Evolutionary conservation across 2,888 invertebrate species (phyloP).

Genomic region (Philonicus albiceps): DNA sequence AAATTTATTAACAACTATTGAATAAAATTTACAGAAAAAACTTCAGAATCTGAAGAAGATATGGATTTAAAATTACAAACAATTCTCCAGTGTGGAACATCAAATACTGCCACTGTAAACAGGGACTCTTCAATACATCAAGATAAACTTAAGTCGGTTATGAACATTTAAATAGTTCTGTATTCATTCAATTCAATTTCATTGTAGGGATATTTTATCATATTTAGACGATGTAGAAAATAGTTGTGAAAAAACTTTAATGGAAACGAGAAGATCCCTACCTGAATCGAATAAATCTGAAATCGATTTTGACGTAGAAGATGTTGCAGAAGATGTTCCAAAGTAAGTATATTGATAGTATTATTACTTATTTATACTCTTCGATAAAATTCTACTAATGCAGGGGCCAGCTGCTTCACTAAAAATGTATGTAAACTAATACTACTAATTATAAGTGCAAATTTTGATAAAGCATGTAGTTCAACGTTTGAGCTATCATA

Average conservation of each 20-base stretch:
- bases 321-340: conserved; percentile 62
- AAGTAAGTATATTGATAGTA: conserved; percentile 55
- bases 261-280: conserved; percentile 60
- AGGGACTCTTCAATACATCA: neutral
- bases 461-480: no score
- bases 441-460: no score
- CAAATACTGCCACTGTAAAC: neutral
- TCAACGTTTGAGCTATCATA: no score
- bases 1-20: neutral
- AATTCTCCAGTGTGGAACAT: neutral
- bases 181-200: neutral
- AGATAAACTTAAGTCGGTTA: conserved; percentile 48
- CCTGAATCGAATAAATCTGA: conserved; percentile 61
- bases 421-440: no score
- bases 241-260: conserved; percentile 61
- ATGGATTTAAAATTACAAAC: conserved; percentile 41
- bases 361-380: neutral
- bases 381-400: no score
- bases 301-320: conserved; percentile 61
- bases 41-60: neutral
- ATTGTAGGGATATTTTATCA: conserved; percentile 59
- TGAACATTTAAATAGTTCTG: neutral
- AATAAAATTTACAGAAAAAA: neutral
- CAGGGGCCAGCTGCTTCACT: no score
- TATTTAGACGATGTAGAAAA: conserved; percentile 63